These are phyloP conservation scores for Pachypeltis micranthus DNA, from an alignment of 1,140 invertebrate genomes.

Conservation along the genomic window DNA sequence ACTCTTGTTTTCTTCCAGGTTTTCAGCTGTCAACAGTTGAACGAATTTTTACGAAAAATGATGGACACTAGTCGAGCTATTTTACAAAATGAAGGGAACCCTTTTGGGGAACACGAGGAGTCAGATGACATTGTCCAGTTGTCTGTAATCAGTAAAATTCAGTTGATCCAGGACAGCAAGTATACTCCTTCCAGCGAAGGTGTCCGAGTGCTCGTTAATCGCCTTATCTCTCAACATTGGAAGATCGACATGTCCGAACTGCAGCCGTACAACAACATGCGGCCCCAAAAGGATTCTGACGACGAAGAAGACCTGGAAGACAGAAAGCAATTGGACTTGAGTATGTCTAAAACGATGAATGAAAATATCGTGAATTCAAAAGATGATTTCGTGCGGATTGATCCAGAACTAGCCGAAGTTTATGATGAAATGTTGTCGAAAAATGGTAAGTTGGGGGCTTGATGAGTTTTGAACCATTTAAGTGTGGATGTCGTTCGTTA, in stretches of 20 bases:
- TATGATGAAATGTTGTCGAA: not conserved
- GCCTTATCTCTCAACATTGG: not conserved
- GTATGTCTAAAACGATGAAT: not conserved
- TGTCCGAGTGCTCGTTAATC: not conserved
- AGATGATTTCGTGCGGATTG: not conserved
- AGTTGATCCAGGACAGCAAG: not conserved
- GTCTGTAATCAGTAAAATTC: not conserved
- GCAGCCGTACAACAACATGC: not conserved
- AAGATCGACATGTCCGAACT: not conserved
- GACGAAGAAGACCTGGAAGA: not conserved
- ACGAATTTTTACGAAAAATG: conserved; percentile 62
- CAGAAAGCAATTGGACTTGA: not conserved
- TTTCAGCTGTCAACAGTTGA: conserved; percentile 60
- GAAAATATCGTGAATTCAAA: not conserved
- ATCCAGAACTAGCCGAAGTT: not conserved
- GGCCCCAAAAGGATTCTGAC: not conserved
- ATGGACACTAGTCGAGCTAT: conserved; percentile 62
- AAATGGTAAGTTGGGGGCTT: no score
- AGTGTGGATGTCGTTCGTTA: no score
- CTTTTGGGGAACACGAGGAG: conserved; percentile 33
- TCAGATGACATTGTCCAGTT: not conserved
- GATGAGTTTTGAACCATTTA: no score
- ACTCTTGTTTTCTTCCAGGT: conserved; percentile 42
- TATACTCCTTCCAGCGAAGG: not conserved
- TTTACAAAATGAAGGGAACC: conserved; percentile 58